Evolutionary conservation across 1,140 invertebrate genomes (phyloP).

Genomic region (Dendrolimus kikuchii): DNA sequence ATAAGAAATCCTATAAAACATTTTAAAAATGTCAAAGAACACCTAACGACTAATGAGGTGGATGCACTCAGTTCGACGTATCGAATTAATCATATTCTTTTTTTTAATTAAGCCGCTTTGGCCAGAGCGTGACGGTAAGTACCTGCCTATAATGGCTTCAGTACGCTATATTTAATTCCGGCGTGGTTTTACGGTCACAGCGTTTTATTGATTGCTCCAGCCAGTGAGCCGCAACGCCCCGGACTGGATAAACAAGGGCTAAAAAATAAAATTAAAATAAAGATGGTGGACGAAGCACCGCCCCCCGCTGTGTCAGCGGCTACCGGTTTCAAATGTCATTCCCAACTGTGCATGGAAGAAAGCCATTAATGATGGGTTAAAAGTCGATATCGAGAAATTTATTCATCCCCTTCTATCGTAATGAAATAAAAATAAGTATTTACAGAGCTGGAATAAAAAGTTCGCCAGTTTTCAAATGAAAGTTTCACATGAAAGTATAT

Average conservation of each 20-base stretch:
- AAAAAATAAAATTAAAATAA: slow-evolving; percentile 58
- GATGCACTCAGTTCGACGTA: slow-evolving; percentile 4
- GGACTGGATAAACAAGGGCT: slow-evolving; percentile 62
- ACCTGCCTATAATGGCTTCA: slow-evolving; percentile 28
- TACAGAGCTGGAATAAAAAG: too few relatives aligned
- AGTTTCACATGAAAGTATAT: too few relatives aligned
- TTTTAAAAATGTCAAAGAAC: too few relatives aligned
- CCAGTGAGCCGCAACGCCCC: slow-evolving; percentile 48
- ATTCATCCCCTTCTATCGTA: not conserved
- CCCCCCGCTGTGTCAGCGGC: slow-evolving; percentile 52
- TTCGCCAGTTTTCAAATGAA: too few relatives aligned
- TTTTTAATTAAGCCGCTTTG: slow-evolving; percentile 25
- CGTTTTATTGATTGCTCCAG: slow-evolving; percentile 60
- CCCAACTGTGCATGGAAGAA: slow-evolving; percentile 25
- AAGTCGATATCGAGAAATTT: slow-evolving; percentile 34
- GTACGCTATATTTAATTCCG: slow-evolving; percentile 53
- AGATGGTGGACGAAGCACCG: slow-evolving; percentile 53
- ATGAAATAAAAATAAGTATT: too few relatives aligned
- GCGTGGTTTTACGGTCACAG: slow-evolving; percentile 49
- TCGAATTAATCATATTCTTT: not conserved
- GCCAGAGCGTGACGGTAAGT: slow-evolving; percentile 27
- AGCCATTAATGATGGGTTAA: too few relatives aligned
- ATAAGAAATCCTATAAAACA: too few relatives aligned
- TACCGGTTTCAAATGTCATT: slow-evolving; percentile 66
- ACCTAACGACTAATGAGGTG: not conserved